These are phyloP conservation scores for Plemyria rubiginata DNA, from an alignment of 2,888 invertebrate species.

Conservation along the genomic window DNA sequence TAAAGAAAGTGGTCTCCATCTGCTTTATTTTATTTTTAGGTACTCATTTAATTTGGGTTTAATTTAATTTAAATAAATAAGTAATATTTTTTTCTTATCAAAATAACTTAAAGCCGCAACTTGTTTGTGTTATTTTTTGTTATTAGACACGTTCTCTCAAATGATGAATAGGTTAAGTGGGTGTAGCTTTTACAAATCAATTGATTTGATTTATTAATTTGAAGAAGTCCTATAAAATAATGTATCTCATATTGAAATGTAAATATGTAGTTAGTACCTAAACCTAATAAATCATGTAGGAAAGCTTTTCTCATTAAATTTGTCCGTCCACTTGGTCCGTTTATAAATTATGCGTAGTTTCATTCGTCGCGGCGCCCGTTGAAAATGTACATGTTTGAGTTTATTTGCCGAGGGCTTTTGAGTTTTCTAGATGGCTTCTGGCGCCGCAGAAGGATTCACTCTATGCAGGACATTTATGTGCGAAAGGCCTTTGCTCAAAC, in stretches of 20 bases:
- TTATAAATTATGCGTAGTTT: slow-evolving; percentile 48
- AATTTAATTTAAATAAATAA: too few species aligned
- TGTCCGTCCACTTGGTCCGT: slow-evolving; percentile 40
- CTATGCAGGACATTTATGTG: slow-evolving; percentile 45
- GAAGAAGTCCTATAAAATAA: slow-evolving; percentile 1
- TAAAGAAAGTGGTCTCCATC: too few species aligned
- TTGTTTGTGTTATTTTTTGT: too few species aligned
- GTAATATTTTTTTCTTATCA: too few species aligned
- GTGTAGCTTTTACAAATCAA: background rate
- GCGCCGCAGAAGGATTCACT: slow-evolving; percentile 54
- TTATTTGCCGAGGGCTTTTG: slow-evolving; percentile 61
- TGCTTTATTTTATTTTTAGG: too few species aligned
- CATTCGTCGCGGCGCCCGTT: slow-evolving; percentile 40
- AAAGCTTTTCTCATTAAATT: slow-evolving; percentile 38
- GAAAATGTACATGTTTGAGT: slow-evolving; percentile 50
- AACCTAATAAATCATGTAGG: slow-evolving; percentile 17
- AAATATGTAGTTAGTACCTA: slow-evolving; percentile 11
- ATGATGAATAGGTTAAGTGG: background rate
- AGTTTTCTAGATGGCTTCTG: slow-evolving; percentile 58
- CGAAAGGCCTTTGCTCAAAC: slow-evolving; percentile 43
- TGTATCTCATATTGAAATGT: slow-evolving; percentile 3
- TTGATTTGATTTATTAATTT: slow-evolving; percentile 1
- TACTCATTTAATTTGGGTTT: too few species aligned
- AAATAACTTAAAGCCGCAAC: too few species aligned
- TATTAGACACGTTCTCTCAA: background rate